Evolutionary conservation across 2,888 invertebrate genomes (phyloP), one percentile per base, ranked within the genome.

Genomic region (Tortricodes alternella): DNA sequence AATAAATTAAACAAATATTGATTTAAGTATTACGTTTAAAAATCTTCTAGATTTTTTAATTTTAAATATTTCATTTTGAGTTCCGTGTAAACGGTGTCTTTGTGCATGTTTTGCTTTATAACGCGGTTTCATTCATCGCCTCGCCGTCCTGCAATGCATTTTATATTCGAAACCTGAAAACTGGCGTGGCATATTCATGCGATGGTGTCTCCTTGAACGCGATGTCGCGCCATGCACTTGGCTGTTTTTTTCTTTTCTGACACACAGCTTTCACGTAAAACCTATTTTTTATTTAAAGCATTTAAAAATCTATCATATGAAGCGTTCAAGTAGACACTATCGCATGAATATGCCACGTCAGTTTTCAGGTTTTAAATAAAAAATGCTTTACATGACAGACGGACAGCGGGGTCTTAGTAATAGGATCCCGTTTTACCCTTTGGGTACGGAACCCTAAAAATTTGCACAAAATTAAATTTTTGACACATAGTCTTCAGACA

Each of bases 101-200:
- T 74, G 76, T 76, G 67, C 76, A 78, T 83, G 78, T 79, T 78
- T 70, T 67, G 64, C 73, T 76, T 76, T 77, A 66, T 68, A 63
- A 63, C 66, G 62, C 67, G 71, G 70, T 75, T 71, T 78, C 84
- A 80, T 87, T 87, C 83, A 85, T 74, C 68, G 73, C 64, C 67
- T 64, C 68, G 38, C 27, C 37, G 72, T 69, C 64, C 67, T 61
- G 71, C 73, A 66, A 73, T 86, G 85, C 81, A 87, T 87, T 87
- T 89, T 88, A 85, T 79, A 88, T 88, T 85, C 73, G 72, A 68
- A 76, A 75, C 71, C 64, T 71, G 71, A 69, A 74, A 69, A 68
- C 71, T 66, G 63, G 71, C 70, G 57, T 61, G 63, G 66, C 66
- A 75, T 73, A 76, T 78, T 76, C 75, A 74, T 69, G 61, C 67